Evolutionary conservation across 2,888 invertebrate genomes (phyloP), one percentile per base, ranked within the genome.

Genomic region (Lypha dubia): DNA sequence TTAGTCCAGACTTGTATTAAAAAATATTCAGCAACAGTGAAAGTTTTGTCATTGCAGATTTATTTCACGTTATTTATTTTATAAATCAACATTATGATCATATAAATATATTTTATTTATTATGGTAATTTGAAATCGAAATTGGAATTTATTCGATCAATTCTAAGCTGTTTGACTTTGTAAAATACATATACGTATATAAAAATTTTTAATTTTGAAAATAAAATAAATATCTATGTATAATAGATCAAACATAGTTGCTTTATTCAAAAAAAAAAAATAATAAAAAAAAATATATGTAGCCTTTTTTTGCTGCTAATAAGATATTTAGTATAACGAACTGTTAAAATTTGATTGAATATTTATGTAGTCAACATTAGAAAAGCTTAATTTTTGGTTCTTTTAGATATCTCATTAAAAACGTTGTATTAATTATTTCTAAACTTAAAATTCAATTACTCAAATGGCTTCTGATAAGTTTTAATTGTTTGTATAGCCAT

Each of bases 161-260:
- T n/a, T n/a, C n/a, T 15, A 49, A 7, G 2, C 9, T 53, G 38
- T n/a, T 22, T 44, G 58, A 71, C 71, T 71, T 71, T 73, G 73
- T 49, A 49, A 58, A 60, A 44, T 24, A 28, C 2, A 28, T 28
- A 28, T 28, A 28, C 5, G 28, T 28, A 28, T 4, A 28, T 28
- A 28, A n/a, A n/a, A n/a, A n/a, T n/a, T n/a, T 24, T 35, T 17
- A 11, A 62, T 22, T 62, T 22, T 1, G 13, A n/a, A 51, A 20
- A 22, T 22, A 11, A 51, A 17, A 51, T 20, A 7, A 20, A 20
- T 51, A 51, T 38, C n/a, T n/a, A n/a, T 38, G 1, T 38, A 13
- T 8, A 44, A 44, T 17, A 46, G 7, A n/a, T 8, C 2, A 63
- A 24, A n/a, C n/a, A n/a, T n/a, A n/a, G n/a, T n/a, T n/a, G n/a